Evolutionary conservation across 2,113 vertebrate species (phyloP).

Genomic region (Noctilio leporinus): DNA sequence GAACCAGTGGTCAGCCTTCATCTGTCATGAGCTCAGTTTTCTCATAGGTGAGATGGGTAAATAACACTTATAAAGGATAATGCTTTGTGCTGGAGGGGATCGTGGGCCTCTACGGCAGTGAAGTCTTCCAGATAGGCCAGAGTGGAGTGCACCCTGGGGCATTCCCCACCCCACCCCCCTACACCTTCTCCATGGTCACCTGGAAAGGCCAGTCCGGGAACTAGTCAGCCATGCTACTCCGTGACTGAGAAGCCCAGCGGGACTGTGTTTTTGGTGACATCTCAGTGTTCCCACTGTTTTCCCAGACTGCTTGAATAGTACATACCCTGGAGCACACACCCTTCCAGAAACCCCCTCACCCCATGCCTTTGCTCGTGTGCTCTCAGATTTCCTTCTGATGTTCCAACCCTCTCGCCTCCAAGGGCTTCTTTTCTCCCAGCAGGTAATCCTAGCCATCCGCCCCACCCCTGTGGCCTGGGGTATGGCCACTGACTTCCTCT

Average conservation of each 20-base stretch:
- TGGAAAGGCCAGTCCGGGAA: not conserved
- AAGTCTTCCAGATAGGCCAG: not conserved
- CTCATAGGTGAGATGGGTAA: not conserved
- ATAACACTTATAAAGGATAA: not conserved
- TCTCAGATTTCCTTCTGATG: not conserved
- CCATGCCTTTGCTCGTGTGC: not conserved
- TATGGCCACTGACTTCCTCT: not conserved
- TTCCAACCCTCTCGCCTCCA: not conserved
- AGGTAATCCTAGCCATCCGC: not conserved
- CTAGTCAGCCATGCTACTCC: not conserved
- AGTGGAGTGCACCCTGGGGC: not conserved
- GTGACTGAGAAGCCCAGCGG: not conserved
- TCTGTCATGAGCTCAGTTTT: not conserved
- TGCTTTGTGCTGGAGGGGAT: not conserved
- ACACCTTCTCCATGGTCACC: not conserved
- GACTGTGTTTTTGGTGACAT: not conserved
- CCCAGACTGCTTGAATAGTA: not conserved
- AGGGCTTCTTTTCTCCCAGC: not conserved
- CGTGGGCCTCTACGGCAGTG: not conserved
- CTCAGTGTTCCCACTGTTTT: not conserved
- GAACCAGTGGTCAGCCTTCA: not conserved
- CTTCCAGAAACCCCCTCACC: not conserved
- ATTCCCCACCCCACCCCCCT: no score
- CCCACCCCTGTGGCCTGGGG: not conserved
- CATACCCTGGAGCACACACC: not conserved